These are phyloP conservation scores for Ammodytes marinus DNA, from an alignment of 2,113 vertebrate species.

Conservation along the genomic window DNA sequence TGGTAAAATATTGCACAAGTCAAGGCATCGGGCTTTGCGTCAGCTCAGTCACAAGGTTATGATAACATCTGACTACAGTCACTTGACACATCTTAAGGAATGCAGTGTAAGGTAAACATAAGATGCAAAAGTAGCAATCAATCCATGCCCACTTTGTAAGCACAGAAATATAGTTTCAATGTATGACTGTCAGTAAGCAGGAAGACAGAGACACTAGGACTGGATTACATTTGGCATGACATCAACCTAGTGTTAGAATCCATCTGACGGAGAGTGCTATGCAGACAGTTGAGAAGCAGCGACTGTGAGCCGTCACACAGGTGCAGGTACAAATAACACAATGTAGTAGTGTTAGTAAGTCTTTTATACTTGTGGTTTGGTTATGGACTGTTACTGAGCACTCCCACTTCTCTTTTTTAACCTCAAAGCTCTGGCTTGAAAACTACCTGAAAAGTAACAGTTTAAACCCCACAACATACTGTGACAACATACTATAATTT, in stretches of 20 bases:
- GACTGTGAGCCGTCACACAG: not conserved
- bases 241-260: not conserved
- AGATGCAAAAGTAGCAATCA: not conserved
- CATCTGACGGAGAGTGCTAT: conserved; percentile 16
- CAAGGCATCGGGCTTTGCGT: conserved; percentile 15
- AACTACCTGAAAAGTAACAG: not conserved
- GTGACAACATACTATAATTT: not conserved
- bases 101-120: not conserved
- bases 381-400: not conserved
- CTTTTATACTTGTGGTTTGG: not conserved
- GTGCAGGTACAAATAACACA: not conserved
- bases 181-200: not conserved
- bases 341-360: not conserved
- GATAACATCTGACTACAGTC: conserved; percentile 44
- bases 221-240: not conserved
- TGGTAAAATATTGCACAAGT: conserved; percentile 51
- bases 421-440: not conserved
- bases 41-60: conserved; percentile 51
- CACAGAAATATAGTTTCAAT: conserved; percentile 14
- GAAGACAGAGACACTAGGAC: not conserved
- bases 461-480: not conserved
- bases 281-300: not conserved
- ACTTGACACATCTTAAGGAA: conserved; percentile 19
- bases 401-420: not conserved
- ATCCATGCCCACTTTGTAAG: not conserved